Evolutionary conservation across 2,797 vertebrate species (phyloP), one percentile per base, ranked within the genome.

Genomic region (Schizopygopsis malacanthus): DNA sequence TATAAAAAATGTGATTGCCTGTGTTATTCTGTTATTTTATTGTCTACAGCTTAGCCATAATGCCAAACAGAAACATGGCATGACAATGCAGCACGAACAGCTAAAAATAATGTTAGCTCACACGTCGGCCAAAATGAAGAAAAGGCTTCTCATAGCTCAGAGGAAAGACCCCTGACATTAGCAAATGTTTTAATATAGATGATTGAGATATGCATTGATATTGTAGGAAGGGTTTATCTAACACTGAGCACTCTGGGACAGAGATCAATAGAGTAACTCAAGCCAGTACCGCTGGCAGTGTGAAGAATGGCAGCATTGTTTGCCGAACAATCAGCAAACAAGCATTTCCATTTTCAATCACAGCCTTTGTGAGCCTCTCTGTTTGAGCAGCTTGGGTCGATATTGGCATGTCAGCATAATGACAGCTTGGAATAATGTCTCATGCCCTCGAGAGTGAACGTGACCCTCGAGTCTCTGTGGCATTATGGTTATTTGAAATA

Each of bases 341-440:
- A 72, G 45, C 83, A 79, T 78, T 88, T 85, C 82, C 76, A 85
- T 88, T 88, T 88, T 75, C 83, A 89, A 87, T 85, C 84, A 71
- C 54, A 12, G 39, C 54, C 65, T 85, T 83, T 86, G 75, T 82
- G 37, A 67, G 59, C 20, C 67, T 18, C 41, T 89, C 50, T 76
- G 59, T 88, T 84, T 83, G 82, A 84, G 83, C 47, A 81, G 84
- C n/a, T 37, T 70, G 10, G 56, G 86, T 89, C 85, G 56, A 89
- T 83, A 79, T 50, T 70, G 59, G 28, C 12, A 59, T 82, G 87
- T 80, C 71, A 81, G 85, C 63, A 72, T 71, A 33, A 61, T 16
- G 79, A 77, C 52, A 39, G 25, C 9, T 83, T 72, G 73, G 54
- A 85, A 41, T 25, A 73, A 52, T 20, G 5, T 41, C 43, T 69